Base-by-base conservation (phyloP, 1,140 invertebrate genomes). In the Pogonomyrmex barbatus region DNA sequence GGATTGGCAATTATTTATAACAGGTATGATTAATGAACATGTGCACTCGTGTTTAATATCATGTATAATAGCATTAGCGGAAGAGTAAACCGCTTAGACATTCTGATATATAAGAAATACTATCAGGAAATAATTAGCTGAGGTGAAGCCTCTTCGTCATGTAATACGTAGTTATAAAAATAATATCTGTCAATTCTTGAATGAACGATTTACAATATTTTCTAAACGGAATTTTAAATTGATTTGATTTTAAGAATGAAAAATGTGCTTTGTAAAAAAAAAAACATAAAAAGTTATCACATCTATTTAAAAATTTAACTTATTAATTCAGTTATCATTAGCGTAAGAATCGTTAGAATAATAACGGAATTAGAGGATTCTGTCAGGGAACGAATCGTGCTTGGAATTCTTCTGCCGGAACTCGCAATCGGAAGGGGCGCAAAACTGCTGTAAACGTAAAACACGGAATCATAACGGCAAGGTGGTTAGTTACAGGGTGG, bases 401-500 rank as follows among this genome's bases (percentile, higher is more conserved):
- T 39, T n/a, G 10, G 0, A 17, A 24, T 58, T 45, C 12, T 17
- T 71, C 30, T 9, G 12, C 14, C 2, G 12, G 1, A 14, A 33
- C 6, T 58, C 5, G 39, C 14, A 42, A 17, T 67, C 4, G 2
- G 10, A 24, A 24, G 24, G 4, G 5, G 14, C 14, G 42, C 14
- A 2, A 33, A 39, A 17, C n/a, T 2, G 14, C 9, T 17, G 30
- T 10, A 24, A 17, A 4, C 8, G 9, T 17, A 33, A 83, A 89
- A 91, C 78, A 90, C 88, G n/a, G 89, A 93, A 93, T 93, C 86
- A 93, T 92, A 95, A 94, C 88, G 89, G 88, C 87, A 92, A 94
- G 92, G 88, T 93, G 94, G 95, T 97, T 97, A 98, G 97, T 98
- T 98, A 98, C 97, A 98, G 97, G 96, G 97, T 98, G 96, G 97